Base-by-base conservation (phyloP, 1,140 invertebrate genomes). In the Lineus longissimus region DNA sequence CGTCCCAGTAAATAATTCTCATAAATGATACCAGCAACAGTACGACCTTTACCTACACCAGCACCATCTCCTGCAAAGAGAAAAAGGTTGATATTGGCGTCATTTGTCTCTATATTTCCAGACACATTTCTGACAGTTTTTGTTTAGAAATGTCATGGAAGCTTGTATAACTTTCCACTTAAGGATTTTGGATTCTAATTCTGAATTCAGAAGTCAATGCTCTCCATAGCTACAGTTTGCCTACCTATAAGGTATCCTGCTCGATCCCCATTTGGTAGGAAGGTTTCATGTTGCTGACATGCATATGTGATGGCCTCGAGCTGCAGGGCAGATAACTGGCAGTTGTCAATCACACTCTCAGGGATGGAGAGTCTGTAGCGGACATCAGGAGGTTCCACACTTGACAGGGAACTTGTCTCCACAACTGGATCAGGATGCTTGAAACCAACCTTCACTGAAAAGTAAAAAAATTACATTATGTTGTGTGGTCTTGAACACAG, bases 361-460 rank as follows among this genome's bases (percentile, higher is more conserved):
- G 95, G 94, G 72, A 99, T 87, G 2, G 87, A 86, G 15, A 98
- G 60, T 56, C 89, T 87, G 81, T 98, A 99, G 83, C 89, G 90
- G 55, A 98, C 91, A 77, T 98, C 93, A 4, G 93, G 92, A 1
- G 97, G 93, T 74, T 94, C 91, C 55, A 99, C 96, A 67, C 92
- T 96, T 0, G 95, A 95, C 36, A 99, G 84, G 0, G 95, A 98
- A 33, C 94, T 94, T 0, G 97, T 99, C 82, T 99, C 97, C 22
- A 99, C 97, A 13, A 99, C 95, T n/a, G 94, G 91, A 84, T 99
- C 97, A 0, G 97, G 97, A 87, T 99, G 97, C 74, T 93, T 93
- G 63, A 88, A 87, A 2, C 97, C 97, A 55, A 98, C 83, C 82
- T 95, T 95, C 67, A 99, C 91, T 93, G 67, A 33, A 73, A 72